Conservation (phyloP, 2,888 invertebrate species). For the Eulithis testata region DNA sequence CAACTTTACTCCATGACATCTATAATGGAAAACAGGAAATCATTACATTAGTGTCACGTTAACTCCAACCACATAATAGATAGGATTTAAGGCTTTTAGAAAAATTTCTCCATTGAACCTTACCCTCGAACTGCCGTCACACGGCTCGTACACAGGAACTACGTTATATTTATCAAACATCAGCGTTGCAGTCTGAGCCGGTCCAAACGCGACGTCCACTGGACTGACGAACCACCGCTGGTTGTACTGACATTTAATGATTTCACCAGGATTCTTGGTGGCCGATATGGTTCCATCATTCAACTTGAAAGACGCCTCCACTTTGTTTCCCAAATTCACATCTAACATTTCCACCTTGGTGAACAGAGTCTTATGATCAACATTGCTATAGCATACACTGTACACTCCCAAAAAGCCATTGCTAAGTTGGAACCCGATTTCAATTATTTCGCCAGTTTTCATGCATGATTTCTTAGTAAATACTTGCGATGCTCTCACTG, state of each 20-base stretch:
- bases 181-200: slow-evolving; percentile 25
- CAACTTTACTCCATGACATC: slow-evolving; percentile 32
- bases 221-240: slow-evolving; percentile 16
- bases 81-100: background rate
- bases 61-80: no score
- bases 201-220: slow-evolving; percentile 26
- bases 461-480: slow-evolving; percentile 20
- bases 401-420: slow-evolving; percentile 29
- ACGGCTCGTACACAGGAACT: slow-evolving; percentile 32
- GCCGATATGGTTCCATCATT: slow-evolving; percentile 3
- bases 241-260: slow-evolving; percentile 21
- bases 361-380: slow-evolving; percentile 16
- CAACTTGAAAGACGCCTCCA: slow-evolving; percentile 18
- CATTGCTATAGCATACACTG: slow-evolving; percentile 32
- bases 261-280: background rate
- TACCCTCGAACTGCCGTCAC: slow-evolving; percentile 22
- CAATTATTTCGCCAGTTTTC: slow-evolving; percentile 20
- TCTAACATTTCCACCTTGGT: slow-evolving; percentile 19
- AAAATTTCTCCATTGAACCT: background rate
- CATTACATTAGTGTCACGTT: no score
- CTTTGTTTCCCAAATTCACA: slow-evolving; percentile 20
- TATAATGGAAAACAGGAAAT: slow-evolving; percentile 8
- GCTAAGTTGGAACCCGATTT: slow-evolving; percentile 30
- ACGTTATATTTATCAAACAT: slow-evolving; percentile 23
- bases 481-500: slow-evolving; percentile 21